These are phyloP conservation scores for Grammomys dolichurus DNA, from an alignment of 2,113 vertebrate species.

Conservation along the genomic window DNA sequence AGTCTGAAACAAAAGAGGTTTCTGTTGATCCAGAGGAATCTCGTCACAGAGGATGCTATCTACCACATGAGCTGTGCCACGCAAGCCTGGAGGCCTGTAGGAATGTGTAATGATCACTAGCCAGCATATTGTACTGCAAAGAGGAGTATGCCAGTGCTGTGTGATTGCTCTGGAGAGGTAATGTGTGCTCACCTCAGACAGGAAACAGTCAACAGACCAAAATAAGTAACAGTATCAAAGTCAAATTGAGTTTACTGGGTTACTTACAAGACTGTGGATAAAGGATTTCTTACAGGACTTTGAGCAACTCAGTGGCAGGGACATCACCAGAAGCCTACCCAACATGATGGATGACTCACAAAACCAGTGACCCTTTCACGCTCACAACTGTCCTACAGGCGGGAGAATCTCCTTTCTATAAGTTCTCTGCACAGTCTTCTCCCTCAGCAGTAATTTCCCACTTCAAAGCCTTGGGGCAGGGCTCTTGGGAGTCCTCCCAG, in stretches of 20 bases:
- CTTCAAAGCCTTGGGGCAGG: background rate
- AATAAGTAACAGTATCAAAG: background rate
- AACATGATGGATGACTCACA: background rate
- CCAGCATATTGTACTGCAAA: background rate
- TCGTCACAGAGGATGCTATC: conserved; percentile 64
- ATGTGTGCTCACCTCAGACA: background rate
- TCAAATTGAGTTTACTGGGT: background rate
- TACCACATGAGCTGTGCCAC: background rate
- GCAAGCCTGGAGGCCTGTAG: conserved; percentile 64
- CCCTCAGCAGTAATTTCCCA: background rate
- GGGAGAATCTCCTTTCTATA: background rate
- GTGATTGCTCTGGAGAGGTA: background rate
- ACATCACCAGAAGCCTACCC: background rate
- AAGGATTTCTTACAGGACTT: background rate
- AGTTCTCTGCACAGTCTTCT: no score
- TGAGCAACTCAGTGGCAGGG: background rate
- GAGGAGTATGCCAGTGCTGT: background rate
- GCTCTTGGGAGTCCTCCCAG: background rate
- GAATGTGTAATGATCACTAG: conserved; percentile 51
- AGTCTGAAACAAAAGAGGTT: conserved; percentile 76
- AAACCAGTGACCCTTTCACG: background rate
- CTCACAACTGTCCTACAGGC: background rate
- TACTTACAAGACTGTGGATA: background rate
- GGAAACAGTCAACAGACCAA: background rate
- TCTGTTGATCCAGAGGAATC: conserved; percentile 59